phyloP scores from a whole-genome alignment of 2,888 invertebrate genomes.

The Tenthredo scrophulariae region DNA sequence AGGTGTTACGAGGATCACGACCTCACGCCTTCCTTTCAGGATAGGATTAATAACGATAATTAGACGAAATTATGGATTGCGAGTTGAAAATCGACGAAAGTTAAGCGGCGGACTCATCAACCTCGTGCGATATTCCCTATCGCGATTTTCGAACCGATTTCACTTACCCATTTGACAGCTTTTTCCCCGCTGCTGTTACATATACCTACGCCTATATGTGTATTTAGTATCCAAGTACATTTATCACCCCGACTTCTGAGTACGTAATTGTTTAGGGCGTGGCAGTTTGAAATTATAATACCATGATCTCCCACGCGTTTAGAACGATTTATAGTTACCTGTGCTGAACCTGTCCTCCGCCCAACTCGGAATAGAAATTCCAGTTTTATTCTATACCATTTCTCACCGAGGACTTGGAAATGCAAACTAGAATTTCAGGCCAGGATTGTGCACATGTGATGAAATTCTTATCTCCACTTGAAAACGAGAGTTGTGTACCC shows the following conservation, averaged over 20 bases:
- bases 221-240: slow-evolving; percentile 2
- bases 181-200: not conserved
- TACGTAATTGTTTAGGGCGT: slow-evolving; percentile 52
- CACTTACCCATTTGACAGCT: slow-evolving; percentile 25
- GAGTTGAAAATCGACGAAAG: not conserved
- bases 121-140: not conserved
- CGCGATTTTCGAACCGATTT: slow-evolving; percentile 27
- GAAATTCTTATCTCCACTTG: no score
- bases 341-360: not conserved
- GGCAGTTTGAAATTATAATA: slow-evolving; percentile 35
- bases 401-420: no score
- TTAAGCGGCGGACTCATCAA: not conserved
- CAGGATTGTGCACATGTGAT: no score
- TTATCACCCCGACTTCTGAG: slow-evolving; percentile 43
- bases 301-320: slow-evolving; percentile 47
- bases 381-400: no score
- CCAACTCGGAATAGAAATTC: no score
- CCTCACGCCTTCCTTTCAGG: slow-evolving; percentile 13
- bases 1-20: slow-evolving; percentile 32
- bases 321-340: slow-evolving; percentile 28
- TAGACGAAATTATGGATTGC: not conserved
- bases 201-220: not conserved
- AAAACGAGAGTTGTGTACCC: no score
- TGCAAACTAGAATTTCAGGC: no score
- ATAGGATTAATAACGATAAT: slow-evolving; percentile 28